A percentile compares a stretch with the other conserved stretches of the same genome.
phyloP scores from a whole-genome alignment of 2,113 vertebrate genomes.

The Xiphophorus couchianus region DNA sequence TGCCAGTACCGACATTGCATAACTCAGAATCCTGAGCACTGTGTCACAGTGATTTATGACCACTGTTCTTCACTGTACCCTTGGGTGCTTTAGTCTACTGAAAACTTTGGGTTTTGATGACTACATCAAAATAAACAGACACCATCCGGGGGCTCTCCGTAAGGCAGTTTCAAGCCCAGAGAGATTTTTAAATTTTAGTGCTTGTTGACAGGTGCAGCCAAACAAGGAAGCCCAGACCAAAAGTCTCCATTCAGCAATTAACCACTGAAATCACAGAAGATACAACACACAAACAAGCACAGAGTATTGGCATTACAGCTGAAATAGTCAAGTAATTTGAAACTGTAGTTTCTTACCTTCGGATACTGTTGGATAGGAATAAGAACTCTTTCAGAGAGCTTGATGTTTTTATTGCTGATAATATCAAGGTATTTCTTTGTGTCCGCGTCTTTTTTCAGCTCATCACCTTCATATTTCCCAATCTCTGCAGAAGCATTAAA shows the following conservation, averaged over 20 bases:
- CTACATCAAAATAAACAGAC: conserved; percentile 64
- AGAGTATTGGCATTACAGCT: not conserved
- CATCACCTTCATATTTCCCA: conserved; percentile 92
- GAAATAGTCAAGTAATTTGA: not conserved
- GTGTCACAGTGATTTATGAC: conserved; percentile 71
- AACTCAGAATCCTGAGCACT: conserved; percentile 42
- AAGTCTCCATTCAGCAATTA: conserved; percentile 9
- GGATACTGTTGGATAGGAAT: conserved; percentile 98
- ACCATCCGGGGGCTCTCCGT: conserved; percentile 36
- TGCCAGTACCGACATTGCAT: conserved; percentile 59
- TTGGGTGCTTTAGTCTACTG: conserved; percentile 47
- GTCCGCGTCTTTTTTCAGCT: conserved; percentile 91
- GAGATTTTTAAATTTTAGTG: conserved; percentile 34
- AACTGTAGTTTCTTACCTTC: conserved; percentile 84
- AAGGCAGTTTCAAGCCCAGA: conserved; percentile 32
- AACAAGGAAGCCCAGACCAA: conserved; percentile 2
- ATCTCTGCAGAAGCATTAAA: conserved; percentile 86
- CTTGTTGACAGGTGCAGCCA: conserved; percentile 39
- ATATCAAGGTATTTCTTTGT: conserved; percentile 98
- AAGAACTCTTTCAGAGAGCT: conserved; percentile 95
- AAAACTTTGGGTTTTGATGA: conserved; percentile 66
- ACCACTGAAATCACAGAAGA: conserved; percentile 29
- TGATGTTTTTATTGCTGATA: conserved; percentile 99
- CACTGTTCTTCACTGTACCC: conserved; percentile 58
- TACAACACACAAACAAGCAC: conserved; percentile 10